Percentiles rank a stretch among this genome's conserved stretches.
Evolutionary conservation across 2,797 vertebrate genomes (phyloP).

Genomic region (Hippoglossus hippoglossus): DNA sequence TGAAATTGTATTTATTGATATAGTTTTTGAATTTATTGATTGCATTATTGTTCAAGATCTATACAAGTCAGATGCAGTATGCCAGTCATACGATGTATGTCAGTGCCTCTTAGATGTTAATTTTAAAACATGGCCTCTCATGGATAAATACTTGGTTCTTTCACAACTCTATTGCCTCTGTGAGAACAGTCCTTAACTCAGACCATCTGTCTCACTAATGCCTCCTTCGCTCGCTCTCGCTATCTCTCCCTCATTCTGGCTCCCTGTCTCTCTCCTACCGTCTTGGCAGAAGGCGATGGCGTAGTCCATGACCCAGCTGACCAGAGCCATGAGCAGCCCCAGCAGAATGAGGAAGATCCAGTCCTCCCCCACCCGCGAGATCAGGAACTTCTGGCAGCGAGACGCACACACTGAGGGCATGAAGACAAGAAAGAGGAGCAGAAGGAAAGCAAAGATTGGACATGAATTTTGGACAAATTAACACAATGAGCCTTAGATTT

Average conservation of each 20-base stretch:
- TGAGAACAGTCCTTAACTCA: constrained; percentile 5
- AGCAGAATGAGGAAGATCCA: constrained; percentile 99
- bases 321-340: constrained; percentile 95
- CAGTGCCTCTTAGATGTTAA: too few relatives aligned
- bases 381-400: constrained; percentile 92
- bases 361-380: constrained; percentile 96
- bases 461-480: background rate
- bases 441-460: background rate
- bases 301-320: constrained; percentile 99
- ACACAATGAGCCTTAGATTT: background rate
- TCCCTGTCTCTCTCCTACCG: constrained; percentile 84
- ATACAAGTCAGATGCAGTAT: too few relatives aligned
- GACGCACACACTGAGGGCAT: constrained; percentile 87
- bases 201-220: background rate
- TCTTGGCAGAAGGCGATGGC: constrained; percentile 96
- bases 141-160: background rate
- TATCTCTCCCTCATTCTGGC: constrained; percentile 37
- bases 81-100: too few relatives aligned
- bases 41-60: too few relatives aligned
- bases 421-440: background rate
- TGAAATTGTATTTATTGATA: too few relatives aligned
- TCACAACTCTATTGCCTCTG: background rate
- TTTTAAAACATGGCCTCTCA: background rate
- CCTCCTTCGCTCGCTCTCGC: constrained; percentile 10
- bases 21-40: too few relatives aligned